Conservation (phyloP, 2,113 vertebrate species). For the Sus scrofa region DNA sequence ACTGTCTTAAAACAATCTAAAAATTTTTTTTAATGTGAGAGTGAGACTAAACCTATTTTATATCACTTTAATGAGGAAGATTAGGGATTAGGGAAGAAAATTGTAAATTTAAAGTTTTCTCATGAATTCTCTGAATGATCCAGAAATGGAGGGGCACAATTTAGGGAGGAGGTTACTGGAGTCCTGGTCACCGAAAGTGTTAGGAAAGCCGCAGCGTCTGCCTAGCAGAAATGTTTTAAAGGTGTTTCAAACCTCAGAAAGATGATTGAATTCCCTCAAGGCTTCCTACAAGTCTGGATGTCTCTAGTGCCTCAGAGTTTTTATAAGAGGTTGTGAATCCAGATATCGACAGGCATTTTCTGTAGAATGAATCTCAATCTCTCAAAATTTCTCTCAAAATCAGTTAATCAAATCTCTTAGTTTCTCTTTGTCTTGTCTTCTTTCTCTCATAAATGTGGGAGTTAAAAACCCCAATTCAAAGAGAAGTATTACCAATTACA, state of each 20-base stretch:
- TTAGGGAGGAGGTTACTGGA: background rate
- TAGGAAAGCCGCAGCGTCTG: background rate
- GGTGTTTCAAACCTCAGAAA: background rate
- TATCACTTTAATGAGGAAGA: slow-evolving; percentile 34
- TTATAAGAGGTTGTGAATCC: background rate
- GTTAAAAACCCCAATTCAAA: background rate
- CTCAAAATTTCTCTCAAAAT: slow-evolving; percentile 25
- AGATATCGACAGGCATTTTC: slow-evolving; percentile 37
- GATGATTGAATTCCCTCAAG: background rate
- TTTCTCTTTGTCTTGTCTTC: background rate
- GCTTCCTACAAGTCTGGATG: background rate
- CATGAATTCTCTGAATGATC: background rate
- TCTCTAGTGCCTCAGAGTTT: background rate
- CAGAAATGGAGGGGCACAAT: background rate
- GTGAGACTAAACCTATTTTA: slow-evolving; percentile 33
- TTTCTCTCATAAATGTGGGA: background rate
- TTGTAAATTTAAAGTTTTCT: slow-evolving; percentile 24
- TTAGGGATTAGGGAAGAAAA: slow-evolving; percentile 16
- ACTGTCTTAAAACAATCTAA: slow-evolving; percentile 39
- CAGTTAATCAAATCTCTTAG: background rate
- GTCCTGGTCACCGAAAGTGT: background rate
- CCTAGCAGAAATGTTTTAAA: slow-evolving; percentile 14
- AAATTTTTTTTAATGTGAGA: background rate
- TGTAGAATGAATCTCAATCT: background rate
- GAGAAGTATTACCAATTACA: background rate